Evolutionary conservation across 2,113 vertebrate species (phyloP).

Genomic region (Scomber japonicus): DNA sequence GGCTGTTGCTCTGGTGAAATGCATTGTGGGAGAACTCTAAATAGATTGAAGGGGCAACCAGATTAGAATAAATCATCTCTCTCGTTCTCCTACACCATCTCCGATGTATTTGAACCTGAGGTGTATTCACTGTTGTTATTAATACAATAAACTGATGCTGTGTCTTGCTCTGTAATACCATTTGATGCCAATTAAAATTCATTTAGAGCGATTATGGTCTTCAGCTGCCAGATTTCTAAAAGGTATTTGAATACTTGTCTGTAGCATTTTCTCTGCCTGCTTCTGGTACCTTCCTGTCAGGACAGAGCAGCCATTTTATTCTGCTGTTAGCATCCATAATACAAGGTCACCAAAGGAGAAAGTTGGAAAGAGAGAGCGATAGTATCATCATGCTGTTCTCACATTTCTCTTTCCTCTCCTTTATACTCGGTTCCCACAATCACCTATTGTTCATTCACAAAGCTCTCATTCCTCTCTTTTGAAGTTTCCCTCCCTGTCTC

Average conservation of each 20-base stretch:
- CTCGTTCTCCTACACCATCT: neutral
- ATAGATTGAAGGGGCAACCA: conserved; percentile 54
- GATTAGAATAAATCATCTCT: conserved; percentile 49
- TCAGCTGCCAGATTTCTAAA: conserved; percentile 3
- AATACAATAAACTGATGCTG: neutral
- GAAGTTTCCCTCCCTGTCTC: neutral
- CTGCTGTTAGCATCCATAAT: conserved; percentile 16
- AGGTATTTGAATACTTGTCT: neutral
- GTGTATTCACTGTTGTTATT: neutral
- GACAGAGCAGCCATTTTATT: conserved; percentile 50
- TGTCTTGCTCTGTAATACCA: neutral
- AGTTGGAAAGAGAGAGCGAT: neutral
- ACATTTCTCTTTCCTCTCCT: conserved; percentile 30
- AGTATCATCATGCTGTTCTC: conserved; percentile 7
- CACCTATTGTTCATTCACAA: conserved; percentile 28
- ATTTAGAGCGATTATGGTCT: conserved; percentile 5
- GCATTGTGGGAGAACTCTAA: conserved; percentile 72
- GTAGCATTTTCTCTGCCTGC: too few relatives aligned
- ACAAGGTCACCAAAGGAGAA: conserved; percentile 47
- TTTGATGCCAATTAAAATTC: neutral
- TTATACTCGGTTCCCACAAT: conserved; percentile 21
- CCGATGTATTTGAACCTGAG: neutral
- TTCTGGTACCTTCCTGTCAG: neutral
- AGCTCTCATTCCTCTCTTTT: conserved; percentile 14
- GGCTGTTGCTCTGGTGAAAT: conserved; percentile 56